Base-by-base conservation (phyloP, 2,113 vertebrate genomes). In the Parus major region DNA sequence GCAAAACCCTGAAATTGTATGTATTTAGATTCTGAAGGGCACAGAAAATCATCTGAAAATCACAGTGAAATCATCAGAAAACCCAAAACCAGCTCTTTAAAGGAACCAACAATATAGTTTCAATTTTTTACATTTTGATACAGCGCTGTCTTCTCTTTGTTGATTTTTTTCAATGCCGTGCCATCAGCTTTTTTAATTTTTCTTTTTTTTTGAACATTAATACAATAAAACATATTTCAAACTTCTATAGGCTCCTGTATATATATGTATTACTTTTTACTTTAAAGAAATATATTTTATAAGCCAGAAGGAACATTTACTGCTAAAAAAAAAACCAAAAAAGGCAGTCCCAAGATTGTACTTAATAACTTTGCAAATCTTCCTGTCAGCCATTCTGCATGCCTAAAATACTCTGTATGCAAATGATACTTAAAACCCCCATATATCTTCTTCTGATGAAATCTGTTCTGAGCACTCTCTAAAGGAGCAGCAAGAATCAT, bases 131-230 rank as follows among this genome's bases (percentile, higher is more conserved):
- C 15, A 33, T 59, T 66, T 79, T 82, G 20, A 59, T 50, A 61
- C 2, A 78, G 2, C 25, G 21, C 5, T 44, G 5, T 56, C 18
- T 79, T 79, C 5, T 41, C 19, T 75, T 79, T 70, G 2, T 2
- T 82, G 3, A 1, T 7, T 1, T 20, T 47, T 44, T 61, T 29
- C 23, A 73, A 35, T 73, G 11, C 1, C 35, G 1, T 35, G 12
- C 61, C 14, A 71, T 47, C 17, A 71, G 8, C 4, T 71, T 60
- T 73, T 15, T 70, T 61, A 1, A 4, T 71, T 70, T 61, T 47
- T 73, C 24, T 53, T 49, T 81, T 59, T 29, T 44, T 39, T 25
- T 39, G 11, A 47, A 63, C 11, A 29, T 55, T 71, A 31, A 24
- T 61, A 39, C 12, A 75, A 49, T 71, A 63, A 70, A 49, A n/a